A percentile compares a stretch with the other conserved stretches of the same genome.
Evolutionary conservation across 2,113 vertebrate genomes (phyloP).

Genomic region (Zosterops lateralis): DNA sequence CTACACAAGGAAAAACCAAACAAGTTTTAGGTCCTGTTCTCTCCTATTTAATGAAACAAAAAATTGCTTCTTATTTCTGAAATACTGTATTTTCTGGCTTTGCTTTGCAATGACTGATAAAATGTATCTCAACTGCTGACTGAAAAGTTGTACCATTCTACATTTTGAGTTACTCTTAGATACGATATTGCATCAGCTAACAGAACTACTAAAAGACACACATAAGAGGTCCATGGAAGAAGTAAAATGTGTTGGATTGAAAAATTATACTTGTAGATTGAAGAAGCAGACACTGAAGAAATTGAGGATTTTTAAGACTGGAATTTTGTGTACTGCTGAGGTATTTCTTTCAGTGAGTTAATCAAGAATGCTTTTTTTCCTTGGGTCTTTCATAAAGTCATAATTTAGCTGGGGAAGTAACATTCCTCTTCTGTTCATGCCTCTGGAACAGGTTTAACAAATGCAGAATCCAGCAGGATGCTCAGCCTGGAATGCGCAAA

Average conservation of each 20-base stretch:
- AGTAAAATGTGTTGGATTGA: not conserved
- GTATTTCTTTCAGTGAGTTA: not conserved
- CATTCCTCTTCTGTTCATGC: not conserved
- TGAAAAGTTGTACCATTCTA: not conserved
- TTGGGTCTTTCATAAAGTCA: not conserved
- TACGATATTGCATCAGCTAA: not conserved
- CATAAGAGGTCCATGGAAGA: not conserved
- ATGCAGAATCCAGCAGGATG: not conserved
- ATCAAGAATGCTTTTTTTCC: not conserved
- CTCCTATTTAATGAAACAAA: not conserved
- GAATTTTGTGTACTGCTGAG: not conserved
- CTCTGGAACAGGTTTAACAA: not conserved
- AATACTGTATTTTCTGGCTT: not conserved
- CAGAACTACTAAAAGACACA: not conserved
- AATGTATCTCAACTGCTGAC: not conserved
- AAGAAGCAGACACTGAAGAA: not conserved
- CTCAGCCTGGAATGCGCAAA: not conserved
- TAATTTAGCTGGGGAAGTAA: not conserved
- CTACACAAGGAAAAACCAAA: fast-evolving
- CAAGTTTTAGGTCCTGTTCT: not conserved
- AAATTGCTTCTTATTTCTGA: not conserved
- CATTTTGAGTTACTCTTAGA: not conserved
- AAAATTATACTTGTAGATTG: not conserved
- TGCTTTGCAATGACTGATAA: not conserved
- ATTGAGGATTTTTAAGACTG: not conserved